Evolutionary conservation across 2,888 invertebrate genomes (phyloP), one percentile per base, ranked within the genome.

Genomic region (Ormia ochracea): DNA sequence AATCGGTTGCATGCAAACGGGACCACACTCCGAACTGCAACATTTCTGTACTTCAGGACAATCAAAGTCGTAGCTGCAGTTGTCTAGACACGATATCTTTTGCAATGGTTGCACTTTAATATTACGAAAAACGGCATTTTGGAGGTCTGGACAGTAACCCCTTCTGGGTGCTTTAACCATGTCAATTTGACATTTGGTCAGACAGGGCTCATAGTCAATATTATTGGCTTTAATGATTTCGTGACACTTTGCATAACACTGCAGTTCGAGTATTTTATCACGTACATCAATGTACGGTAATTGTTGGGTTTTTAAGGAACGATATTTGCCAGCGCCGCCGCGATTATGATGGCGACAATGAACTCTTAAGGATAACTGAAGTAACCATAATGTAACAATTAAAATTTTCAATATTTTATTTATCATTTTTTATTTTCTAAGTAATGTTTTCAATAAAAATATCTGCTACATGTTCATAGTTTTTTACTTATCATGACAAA

Each of bases 31-130:
- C 38, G 90, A 91, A 26, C 89, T 89, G 84, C 95, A 95, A 87
- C 95, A 95, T 82, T 94, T 92, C 76, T 93, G 91, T 1, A 92
- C 91, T 80, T 92, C 93, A 9, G 92, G 92, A 86, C 95, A 95
- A 83, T 94, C 93, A 0, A 92, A 91, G 85, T 95, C 95, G 17
- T 86, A 85, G 50, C 83, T 84, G 33, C 89, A 90, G 65, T 86
- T 85, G 81, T 89, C 87, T 17, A 89, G 84, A 45, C 89, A 89
- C 4, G 82, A 76, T 77, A 87, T 19, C 31, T 82, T 78, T 58
- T 84, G 83, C 48, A 86, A 65, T 61, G 83, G 81, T 63, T 83
- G 23, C 70, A 85, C 83, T 36, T 84, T 72, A 45, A 80, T 80
- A 12, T 83, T 74, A 33, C 82, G 78, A 23, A 82, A 81, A 12